These are phyloP conservation scores for Heteromyza rotundicornis DNA, from an alignment of 2,888 invertebrate species.

Conservation along the genomic window DNA sequence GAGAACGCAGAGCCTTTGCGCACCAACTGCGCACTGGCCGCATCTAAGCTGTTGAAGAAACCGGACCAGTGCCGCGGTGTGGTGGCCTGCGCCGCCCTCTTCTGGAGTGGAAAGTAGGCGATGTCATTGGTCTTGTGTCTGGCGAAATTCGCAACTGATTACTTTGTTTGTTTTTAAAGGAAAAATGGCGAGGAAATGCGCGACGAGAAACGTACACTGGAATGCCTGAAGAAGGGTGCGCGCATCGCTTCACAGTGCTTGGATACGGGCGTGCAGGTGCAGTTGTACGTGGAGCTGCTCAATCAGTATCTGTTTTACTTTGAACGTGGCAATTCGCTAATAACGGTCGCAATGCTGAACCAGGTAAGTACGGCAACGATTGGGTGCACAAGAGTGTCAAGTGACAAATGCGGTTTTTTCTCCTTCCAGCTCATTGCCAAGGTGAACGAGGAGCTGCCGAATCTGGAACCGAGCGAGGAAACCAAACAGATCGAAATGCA, in stretches of 20 bases:
- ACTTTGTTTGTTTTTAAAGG: conserved; percentile 37
- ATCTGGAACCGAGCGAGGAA: conserved; percentile 92
- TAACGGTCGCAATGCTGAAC: conserved; percentile 67
- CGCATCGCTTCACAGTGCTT: conserved; percentile 97
- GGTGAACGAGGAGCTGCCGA: conserved; percentile 91
- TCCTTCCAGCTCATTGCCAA: conserved; percentile 81
- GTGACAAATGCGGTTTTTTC: too few relatives aligned
- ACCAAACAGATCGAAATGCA: conserved; percentile 96
- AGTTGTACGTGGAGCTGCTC: conserved; percentile 91
- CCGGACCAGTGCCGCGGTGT: conserved; percentile 98
- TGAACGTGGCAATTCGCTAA: conserved; percentile 79
- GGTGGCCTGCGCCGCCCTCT: conserved; percentile 91
- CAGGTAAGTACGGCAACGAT: conserved; percentile 59
- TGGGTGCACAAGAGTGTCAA: neutral
- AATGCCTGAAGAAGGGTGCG: conserved; percentile 94
- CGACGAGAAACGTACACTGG: conserved; percentile 89
- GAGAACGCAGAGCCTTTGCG: conserved; percentile 97
- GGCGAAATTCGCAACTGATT: conserved; percentile 10
- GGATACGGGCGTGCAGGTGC: conserved; percentile 96
- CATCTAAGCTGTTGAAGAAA: conserved; percentile 94
- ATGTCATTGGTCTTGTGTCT: neutral
- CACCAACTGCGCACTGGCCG: conserved; percentile 94
- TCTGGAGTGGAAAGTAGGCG: conserved; percentile 86
- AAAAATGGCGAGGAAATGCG: conserved; percentile 71
- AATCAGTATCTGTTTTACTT: conserved; percentile 93